Conservation (phyloP, 2,797 vertebrate genomes). For the Falco novaeseelandiae region DNA sequence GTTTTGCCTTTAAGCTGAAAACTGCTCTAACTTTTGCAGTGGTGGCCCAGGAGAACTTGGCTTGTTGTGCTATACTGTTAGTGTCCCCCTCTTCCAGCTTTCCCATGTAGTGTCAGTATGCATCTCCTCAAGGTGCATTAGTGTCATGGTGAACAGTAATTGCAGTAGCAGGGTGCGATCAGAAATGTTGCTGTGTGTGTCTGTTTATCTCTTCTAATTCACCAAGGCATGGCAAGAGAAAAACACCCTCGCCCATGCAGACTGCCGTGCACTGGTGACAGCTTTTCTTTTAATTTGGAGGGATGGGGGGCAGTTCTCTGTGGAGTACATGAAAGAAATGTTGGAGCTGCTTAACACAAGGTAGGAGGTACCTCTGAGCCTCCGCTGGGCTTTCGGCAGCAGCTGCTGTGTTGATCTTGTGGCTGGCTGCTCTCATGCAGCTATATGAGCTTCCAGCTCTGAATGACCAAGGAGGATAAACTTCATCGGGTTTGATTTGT, state of each 20-base stretch:
- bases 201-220: constrained; percentile 12
- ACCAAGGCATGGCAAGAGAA: background rate
- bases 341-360: background rate
- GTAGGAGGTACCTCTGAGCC: background rate
- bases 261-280: background rate
- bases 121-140: background rate
- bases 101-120: background rate
- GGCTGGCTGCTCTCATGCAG: background rate
- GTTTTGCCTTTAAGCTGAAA: background rate
- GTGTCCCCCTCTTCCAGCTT: background rate
- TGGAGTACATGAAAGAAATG: background rate
- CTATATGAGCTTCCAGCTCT: background rate
- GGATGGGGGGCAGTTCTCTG: background rate
- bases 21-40: background rate
- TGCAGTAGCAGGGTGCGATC: background rate
- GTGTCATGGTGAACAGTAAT: background rate
- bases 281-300: background rate
- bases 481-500: background rate
- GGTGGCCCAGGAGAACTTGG: background rate
- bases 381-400: background rate
- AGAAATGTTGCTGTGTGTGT: background rate
- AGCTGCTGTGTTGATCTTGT: background rate
- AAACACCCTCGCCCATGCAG: background rate
- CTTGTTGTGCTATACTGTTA: background rate
- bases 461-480: background rate